Conservation (phyloP, 1,140 invertebrate species). For the Phthorimaea operculella region DNA sequence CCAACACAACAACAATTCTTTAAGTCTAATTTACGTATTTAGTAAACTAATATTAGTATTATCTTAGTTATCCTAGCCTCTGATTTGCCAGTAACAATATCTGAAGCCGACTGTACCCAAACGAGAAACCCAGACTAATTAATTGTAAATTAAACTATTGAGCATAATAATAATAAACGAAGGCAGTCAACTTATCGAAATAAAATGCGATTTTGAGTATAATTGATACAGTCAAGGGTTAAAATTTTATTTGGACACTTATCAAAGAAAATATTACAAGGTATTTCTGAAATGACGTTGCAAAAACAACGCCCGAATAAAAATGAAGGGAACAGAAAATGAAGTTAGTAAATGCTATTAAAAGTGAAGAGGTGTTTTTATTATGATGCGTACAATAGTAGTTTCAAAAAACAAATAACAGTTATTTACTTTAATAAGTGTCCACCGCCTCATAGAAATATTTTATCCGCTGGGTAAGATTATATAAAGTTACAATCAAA, state of each 20-base stretch:
- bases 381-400: too few relatives aligned
- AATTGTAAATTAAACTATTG: constrained; percentile 53
- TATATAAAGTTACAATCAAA: not conserved
- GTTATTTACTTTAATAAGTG: not conserved
- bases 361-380: too few relatives aligned
- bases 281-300: too few relatives aligned
- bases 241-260: constrained; percentile 20
- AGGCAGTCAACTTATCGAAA: constrained; percentile 61
- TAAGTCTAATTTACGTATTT: too few relatives aligned
- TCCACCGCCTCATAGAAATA: not conserved
- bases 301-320: too few relatives aligned
- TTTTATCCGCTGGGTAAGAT: too few relatives aligned
- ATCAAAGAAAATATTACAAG: too few relatives aligned
- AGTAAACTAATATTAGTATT: not conserved
- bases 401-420: too few relatives aligned
- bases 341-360: too few relatives aligned
- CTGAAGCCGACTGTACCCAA: not conserved
- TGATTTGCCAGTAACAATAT: not conserved
- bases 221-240: constrained; percentile 44
- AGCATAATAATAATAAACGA: constrained; percentile 60
- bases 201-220: constrained; percentile 62
- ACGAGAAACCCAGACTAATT: constrained; percentile 22
- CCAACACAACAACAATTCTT: too few relatives aligned
- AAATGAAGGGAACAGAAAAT: too few relatives aligned
- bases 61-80: not conserved